Conservation (phyloP, 2,113 vertebrate genomes). For the Petaurus breviceps region DNA sequence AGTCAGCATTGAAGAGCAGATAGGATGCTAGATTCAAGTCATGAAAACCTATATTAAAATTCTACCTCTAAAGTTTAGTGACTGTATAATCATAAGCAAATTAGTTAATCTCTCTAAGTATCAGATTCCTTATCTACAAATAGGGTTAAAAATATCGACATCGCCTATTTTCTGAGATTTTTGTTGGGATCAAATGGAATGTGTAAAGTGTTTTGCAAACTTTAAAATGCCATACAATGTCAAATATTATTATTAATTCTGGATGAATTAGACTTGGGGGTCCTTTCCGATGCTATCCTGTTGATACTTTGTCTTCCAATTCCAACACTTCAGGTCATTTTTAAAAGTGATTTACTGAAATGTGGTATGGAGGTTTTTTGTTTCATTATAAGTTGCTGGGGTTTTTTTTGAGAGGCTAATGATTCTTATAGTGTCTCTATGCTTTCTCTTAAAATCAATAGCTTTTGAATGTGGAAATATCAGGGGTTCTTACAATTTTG, state of each 20-base stretch:
- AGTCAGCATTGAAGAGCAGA: not conserved
- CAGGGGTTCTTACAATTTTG: too few species aligned
- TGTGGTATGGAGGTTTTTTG: not conserved
- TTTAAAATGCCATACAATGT: not conserved
- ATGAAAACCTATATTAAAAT: not conserved
- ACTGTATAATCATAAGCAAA: not conserved
- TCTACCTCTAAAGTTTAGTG: not conserved
- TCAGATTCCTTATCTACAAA: not conserved
- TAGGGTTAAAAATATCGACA: too few species aligned
- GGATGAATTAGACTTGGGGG: not conserved
- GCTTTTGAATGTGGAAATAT: too few species aligned
- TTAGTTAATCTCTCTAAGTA: not conserved
- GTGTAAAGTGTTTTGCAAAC: not conserved
- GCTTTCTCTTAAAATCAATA: not conserved
- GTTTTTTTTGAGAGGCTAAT: not conserved
- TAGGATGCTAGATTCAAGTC: not conserved
- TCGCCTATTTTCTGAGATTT: not conserved
- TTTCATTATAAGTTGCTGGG: not conserved
- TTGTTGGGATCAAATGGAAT: not conserved
- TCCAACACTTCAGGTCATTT: not conserved
- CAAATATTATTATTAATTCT: not conserved
- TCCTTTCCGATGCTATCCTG: not conserved
- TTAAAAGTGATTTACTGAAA: not conserved
- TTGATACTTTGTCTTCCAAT: not conserved
- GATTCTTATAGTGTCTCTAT: not conserved